phyloP scores from a whole-genome alignment of 2,888 invertebrate genomes.

The Abrostola tripartita region DNA sequence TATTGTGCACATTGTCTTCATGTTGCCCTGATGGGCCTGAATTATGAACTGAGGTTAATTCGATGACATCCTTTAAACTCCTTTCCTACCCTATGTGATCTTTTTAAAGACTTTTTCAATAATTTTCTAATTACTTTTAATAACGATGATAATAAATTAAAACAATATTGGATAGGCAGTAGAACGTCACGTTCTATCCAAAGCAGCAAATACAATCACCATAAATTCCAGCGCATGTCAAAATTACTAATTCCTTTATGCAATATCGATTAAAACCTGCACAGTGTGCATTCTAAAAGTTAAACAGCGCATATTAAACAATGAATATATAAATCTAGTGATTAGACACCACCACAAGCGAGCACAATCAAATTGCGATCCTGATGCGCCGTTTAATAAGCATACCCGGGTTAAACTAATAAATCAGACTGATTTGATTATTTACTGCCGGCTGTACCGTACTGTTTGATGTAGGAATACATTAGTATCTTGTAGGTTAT shows the following conservation, averaged over 20 bases:
- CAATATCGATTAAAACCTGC: slow-evolving; percentile 26
- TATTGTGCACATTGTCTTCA: no score
- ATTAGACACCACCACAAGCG: slow-evolving; percentile 50
- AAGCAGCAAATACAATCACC: neutral
- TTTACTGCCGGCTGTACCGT: slow-evolving; percentile 69
- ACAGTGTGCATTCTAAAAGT: slow-evolving; percentile 44
- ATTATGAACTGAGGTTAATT: no score
- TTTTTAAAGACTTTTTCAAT: no score
- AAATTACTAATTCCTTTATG: slow-evolving; percentile 29
- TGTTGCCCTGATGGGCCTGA: no score
- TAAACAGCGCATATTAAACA: slow-evolving; percentile 52
- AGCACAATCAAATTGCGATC: slow-evolving; percentile 72
- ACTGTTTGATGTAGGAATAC: slow-evolving; percentile 54
- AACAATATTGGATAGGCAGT: no score
- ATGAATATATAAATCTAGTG: slow-evolving; percentile 37
- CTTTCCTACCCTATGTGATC: no score
- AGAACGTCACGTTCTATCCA: neutral
- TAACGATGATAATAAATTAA: no score
- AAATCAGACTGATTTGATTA: slow-evolving; percentile 84
- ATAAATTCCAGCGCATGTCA: neutral
- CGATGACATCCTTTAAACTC: no score
- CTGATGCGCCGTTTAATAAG: slow-evolving; percentile 78
- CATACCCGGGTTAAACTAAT: slow-evolving; percentile 76
- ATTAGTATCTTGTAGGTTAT: slow-evolving; percentile 30
- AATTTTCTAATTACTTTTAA: no score